phyloP scores from a whole-genome alignment of 1,140 invertebrate species.

The Battus philenor region DNA sequence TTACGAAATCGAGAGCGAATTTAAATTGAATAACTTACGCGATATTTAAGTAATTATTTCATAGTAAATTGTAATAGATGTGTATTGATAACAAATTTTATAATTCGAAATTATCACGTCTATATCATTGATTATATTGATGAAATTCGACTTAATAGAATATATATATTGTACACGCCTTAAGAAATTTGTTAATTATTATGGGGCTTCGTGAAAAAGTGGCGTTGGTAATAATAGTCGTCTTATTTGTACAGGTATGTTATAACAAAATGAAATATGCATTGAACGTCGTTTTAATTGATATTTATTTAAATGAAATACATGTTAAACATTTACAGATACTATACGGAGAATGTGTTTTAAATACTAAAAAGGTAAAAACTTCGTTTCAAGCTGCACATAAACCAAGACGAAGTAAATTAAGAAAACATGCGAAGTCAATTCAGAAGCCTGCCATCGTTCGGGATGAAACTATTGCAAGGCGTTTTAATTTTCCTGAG shows the following conservation, averaged over 20 bases:
- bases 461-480: constrained; percentile 13
- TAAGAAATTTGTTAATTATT: constrained; percentile 18
- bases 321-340: constrained; percentile 20
- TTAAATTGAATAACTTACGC: too few species aligned
- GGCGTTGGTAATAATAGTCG: constrained; percentile 23
- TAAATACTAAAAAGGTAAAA: neutral
- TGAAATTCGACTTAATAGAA: constrained; percentile 5
- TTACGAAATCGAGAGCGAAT: too few species aligned
- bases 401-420: constrained; percentile 8
- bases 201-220: constrained; percentile 45
- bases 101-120: constrained; percentile 13
- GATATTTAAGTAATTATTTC: too few species aligned
- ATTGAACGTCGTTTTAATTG: too few species aligned
- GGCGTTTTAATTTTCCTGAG: constrained; percentile 34
- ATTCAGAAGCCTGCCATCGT: neutral
- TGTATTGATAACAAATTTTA: too few species aligned
- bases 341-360: constrained; percentile 19
- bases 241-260: constrained; percentile 34
- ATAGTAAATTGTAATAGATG: too few species aligned
- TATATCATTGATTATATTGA: constrained; percentile 1
- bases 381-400: neutral
- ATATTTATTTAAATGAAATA: too few species aligned
- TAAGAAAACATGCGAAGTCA: constrained; percentile 12
- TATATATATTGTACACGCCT: constrained; percentile 6
- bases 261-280: neutral